Percentiles rank a stretch among this genome's conserved stretches.
These are phyloP conservation scores for Volucella inflata DNA, from an alignment of 2,888 invertebrate genomes.

Conservation along the genomic window DNA sequence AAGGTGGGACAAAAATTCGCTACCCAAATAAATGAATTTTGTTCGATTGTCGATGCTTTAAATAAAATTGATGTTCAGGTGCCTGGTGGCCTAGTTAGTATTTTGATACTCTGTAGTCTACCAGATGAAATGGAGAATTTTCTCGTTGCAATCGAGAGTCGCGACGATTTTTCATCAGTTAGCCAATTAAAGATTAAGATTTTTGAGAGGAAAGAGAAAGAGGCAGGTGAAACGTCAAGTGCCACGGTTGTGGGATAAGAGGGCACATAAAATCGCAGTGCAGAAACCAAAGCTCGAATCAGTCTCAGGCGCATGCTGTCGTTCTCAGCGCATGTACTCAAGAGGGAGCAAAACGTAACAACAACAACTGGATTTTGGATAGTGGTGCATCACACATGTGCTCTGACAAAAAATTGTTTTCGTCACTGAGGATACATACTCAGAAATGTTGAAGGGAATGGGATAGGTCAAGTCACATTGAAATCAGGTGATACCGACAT, in stretches of 20 bases:
- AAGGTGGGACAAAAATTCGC: no score
- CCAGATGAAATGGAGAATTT: no score
- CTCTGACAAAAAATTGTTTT: conserved; percentile 30
- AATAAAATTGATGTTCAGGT: no score
- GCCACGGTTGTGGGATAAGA: conserved; percentile 53
- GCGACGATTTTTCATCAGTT: no score
- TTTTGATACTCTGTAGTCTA: no score
- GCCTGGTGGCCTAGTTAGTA: no score
- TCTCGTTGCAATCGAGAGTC: no score
- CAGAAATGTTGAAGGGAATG: conserved; percentile 25
- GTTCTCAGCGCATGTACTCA: conserved; percentile 31
- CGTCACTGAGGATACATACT: conserved; percentile 3
- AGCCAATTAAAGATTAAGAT: no score
- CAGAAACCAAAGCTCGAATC: conserved; percentile 17
- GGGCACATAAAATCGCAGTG: conserved; percentile 56
- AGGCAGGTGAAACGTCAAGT: conserved; percentile 44
- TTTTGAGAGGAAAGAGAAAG: neutral
- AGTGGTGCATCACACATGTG: conserved; percentile 53
- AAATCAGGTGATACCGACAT: conserved; percentile 8
- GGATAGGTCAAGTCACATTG: conserved; percentile 33
- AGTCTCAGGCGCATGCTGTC: conserved; percentile 24
- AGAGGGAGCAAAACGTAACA: neutral
- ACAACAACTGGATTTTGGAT: conserved; percentile 26
- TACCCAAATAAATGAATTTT: no score
- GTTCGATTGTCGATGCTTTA: no score